phyloP scores from a whole-genome alignment of 2,113 vertebrate genomes.

The Delphinus delphis region DNA sequence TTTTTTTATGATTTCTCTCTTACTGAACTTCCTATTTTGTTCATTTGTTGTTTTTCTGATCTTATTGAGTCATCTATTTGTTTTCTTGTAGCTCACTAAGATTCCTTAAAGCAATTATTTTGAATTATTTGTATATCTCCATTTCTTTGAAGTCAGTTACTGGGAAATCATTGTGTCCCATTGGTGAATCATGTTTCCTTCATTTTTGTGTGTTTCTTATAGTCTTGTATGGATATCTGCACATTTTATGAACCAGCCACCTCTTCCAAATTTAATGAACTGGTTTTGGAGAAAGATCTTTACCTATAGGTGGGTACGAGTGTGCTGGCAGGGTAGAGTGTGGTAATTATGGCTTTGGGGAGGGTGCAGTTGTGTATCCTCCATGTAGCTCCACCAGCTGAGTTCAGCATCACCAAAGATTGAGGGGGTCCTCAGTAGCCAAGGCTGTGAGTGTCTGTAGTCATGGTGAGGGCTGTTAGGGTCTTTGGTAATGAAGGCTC shows the following conservation, averaged over 20 bases:
- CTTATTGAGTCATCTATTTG: background rate
- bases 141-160: background rate
- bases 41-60: background rate
- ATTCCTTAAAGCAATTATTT: background rate
- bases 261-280: background rate
- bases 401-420: background rate
- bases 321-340: too few species aligned
- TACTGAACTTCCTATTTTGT: background rate
- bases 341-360: background rate
- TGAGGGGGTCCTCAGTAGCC: background rate
- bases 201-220: background rate
- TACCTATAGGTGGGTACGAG: too few species aligned
- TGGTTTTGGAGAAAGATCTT: background rate
- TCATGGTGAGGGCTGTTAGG: background rate
- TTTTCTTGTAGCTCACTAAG: background rate
- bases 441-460: background rate
- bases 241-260: background rate
- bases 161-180: background rate
- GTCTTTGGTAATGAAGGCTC: background rate
- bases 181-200: background rate
- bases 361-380: background rate
- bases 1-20: background rate
- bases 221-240: background rate
- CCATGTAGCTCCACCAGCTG: background rate
- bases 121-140: background rate